These are phyloP conservation scores for Empis stercorea DNA, from an alignment of 2,888 invertebrate species.

Conservation along the genomic window DNA sequence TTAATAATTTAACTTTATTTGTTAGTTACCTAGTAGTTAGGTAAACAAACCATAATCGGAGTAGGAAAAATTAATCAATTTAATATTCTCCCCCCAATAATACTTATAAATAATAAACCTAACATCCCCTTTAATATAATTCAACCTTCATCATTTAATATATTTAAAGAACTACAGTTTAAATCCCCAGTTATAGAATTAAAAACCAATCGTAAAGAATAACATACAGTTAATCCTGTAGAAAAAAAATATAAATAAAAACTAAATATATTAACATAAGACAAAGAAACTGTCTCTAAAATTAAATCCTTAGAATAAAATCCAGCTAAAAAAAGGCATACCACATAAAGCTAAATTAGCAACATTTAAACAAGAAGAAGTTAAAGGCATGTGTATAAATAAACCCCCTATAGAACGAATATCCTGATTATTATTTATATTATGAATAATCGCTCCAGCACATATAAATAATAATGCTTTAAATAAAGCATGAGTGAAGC, in stretches of 20 bases:
- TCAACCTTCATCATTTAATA: slow-evolving; percentile 40
- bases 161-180: slow-evolving; percentile 39
- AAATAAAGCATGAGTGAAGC: slow-evolving; percentile 60
- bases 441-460: slow-evolving; percentile 56
- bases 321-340: slow-evolving; percentile 48
- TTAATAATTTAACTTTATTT: slow-evolving; percentile 42
- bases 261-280: slow-evolving; percentile 41
- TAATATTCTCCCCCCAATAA: slow-evolving; percentile 42
- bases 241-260: slow-evolving; percentile 42
- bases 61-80: slow-evolving; percentile 43
- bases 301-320: slow-evolving; percentile 54
- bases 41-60: slow-evolving; percentile 42
- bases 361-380: slow-evolving; percentile 42
- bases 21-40: slow-evolving; percentile 46
- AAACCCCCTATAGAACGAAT: slow-evolving; percentile 47
- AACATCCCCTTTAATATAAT: slow-evolving; percentile 39
- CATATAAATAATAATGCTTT: slow-evolving; percentile 62
- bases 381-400: slow-evolving; percentile 39
- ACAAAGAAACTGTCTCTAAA: slow-evolving; percentile 43
- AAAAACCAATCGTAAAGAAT: slow-evolving; percentile 43
- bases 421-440: slow-evolving; percentile 50
- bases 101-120: slow-evolving; percentile 20
- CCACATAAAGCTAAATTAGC: slow-evolving; percentile 50
- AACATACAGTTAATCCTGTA: slow-evolving; percentile 44
- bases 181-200: slow-evolving; percentile 40